phyloP scores from a whole-genome alignment of 2,888 invertebrate species.

The Andrena trimmerana region DNA sequence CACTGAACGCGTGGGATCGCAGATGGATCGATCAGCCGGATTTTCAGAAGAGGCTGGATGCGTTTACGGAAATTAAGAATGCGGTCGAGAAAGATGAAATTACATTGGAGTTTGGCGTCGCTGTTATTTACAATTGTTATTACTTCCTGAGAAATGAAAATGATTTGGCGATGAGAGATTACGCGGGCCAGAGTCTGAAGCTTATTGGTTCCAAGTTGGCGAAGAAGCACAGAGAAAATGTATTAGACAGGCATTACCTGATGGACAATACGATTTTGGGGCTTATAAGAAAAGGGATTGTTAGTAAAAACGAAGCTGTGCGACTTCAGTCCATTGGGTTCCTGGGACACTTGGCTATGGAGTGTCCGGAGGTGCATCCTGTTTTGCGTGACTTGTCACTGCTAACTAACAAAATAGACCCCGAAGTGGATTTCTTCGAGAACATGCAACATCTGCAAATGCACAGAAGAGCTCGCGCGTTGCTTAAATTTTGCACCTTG shows the following conservation, averaged over 20 bases:
- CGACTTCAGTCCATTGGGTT: slow-evolving; percentile 93
- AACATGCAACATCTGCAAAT: slow-evolving; percentile 95
- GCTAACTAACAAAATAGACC: slow-evolving; percentile 90
- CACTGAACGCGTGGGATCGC: slow-evolving; percentile 95
- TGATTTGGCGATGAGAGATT: slow-evolving; percentile 94
- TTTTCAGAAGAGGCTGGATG: slow-evolving; percentile 92
- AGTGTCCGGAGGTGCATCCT: slow-evolving; percentile 90
- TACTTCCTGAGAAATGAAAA: slow-evolving; percentile 92
- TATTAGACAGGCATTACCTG: slow-evolving; percentile 88
- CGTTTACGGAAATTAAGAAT: slow-evolving; percentile 90
- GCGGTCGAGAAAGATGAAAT: slow-evolving; percentile 85
- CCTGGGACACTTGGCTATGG: slow-evolving; percentile 91
- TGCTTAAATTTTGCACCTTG: slow-evolving; percentile 90
- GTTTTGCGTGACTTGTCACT: slow-evolving; percentile 90
- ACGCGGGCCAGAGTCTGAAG: slow-evolving; percentile 91
- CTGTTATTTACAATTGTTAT: slow-evolving; percentile 93
- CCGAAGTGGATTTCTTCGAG: slow-evolving; percentile 97
- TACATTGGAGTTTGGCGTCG: slow-evolving; percentile 88
- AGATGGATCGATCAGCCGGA: slow-evolving; percentile 98
- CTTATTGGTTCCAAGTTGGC: slow-evolving; percentile 89
- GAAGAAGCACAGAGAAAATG: slow-evolving; percentile 86
- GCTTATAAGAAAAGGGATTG: slow-evolving; percentile 90
- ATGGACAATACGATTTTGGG: slow-evolving; percentile 91
- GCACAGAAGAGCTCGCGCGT: slow-evolving; percentile 93
- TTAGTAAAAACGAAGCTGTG: slow-evolving; percentile 89